phyloP scores from a whole-genome alignment of 2,797 vertebrate species.

The Darevskia nairensis region DNA sequence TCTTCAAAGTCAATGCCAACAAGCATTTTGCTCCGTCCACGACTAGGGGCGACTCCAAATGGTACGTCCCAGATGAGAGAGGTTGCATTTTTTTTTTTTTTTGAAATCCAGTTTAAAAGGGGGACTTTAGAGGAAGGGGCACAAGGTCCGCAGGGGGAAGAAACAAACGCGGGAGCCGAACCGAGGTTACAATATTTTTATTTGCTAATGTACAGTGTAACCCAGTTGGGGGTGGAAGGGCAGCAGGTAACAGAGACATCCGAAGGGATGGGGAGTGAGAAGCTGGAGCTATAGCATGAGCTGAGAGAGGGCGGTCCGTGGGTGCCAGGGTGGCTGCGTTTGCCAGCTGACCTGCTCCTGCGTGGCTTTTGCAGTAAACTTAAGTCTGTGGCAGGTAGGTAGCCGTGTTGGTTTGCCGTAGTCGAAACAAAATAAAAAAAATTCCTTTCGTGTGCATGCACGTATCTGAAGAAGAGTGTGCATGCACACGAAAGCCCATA shows the following conservation, averaged over 20 bases:
- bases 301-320: rapidly evolving
- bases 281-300: not conserved
- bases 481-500: too few relatives aligned
- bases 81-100: not conserved
- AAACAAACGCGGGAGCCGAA: not conserved
- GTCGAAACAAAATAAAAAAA: too few relatives aligned
- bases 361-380: not conserved
- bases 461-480: too few relatives aligned
- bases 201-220: conserved; percentile 29
- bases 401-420: too few relatives aligned
- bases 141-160: not conserved
- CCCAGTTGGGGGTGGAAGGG: not conserved
- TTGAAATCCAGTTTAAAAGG: not conserved
- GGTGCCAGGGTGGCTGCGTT: too few relatives aligned
- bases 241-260: conserved; percentile 10
- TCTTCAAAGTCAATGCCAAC: not conserved
- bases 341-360: not conserved
- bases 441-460: too few relatives aligned
- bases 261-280: not conserved
- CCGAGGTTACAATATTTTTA: conserved; percentile 30
- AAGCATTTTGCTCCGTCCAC: not conserved
- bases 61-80: not conserved
- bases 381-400: too few relatives aligned
- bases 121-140: not conserved
- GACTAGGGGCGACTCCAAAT: not conserved